A percentile compares a stretch with the other conserved stretches of the same genome.
These are phyloP conservation scores for Cyrtonyx montezumae DNA, from an alignment of 2,113 vertebrate species.

Conservation along the genomic window DNA sequence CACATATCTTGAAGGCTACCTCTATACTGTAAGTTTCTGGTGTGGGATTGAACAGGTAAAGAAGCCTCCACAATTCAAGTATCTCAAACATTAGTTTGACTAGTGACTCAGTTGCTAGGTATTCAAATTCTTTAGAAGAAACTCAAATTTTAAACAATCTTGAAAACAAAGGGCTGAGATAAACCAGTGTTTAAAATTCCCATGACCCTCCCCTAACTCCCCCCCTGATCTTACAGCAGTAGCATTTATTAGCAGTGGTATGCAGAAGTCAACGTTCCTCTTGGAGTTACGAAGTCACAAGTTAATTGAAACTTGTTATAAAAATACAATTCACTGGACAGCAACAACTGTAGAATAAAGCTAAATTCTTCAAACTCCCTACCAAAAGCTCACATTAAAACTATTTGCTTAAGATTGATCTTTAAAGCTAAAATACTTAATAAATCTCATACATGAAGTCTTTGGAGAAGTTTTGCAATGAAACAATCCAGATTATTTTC, in stretches of 20 bases:
- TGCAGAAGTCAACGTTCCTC: neutral
- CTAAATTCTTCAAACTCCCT: neutral
- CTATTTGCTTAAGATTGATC: neutral
- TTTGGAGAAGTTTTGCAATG: neutral
- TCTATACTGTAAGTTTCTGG: neutral
- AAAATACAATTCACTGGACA: neutral
- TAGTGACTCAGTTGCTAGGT: neutral
- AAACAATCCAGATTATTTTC: neutral
- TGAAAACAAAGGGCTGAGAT: neutral
- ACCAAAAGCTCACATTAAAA: neutral
- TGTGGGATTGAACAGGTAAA: neutral
- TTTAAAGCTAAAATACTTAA: neutral
- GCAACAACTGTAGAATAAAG: neutral
- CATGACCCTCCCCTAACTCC: neutral
- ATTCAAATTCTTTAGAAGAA: neutral
- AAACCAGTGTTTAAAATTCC: neutral
- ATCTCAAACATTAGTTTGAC: neutral
- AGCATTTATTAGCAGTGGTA: neutral
- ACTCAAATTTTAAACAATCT: neutral
- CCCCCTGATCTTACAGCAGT: neutral
- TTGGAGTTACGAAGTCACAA: neutral
- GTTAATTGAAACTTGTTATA: neutral
- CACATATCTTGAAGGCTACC: rapidly evolving
- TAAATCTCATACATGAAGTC: neutral
- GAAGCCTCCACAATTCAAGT: neutral